Percentiles rank a stretch among this genome's conserved stretches.
Conservation (phyloP, 1,140 invertebrate species). For the Lepidurus couesii region DNA sequence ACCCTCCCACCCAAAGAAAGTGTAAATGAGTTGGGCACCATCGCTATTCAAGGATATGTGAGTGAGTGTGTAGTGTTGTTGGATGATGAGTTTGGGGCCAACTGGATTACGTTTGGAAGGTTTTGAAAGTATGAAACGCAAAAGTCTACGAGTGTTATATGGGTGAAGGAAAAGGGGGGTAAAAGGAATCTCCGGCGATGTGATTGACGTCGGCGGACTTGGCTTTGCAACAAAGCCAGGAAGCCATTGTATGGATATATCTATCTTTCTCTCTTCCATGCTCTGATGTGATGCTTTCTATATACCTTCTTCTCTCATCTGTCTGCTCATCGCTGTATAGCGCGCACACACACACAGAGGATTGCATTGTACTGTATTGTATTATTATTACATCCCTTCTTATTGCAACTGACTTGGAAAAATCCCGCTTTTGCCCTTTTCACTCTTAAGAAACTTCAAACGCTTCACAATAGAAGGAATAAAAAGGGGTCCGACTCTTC, state of each 20-base stretch:
- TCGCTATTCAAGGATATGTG: conserved; percentile 15
- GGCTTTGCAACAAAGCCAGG: background rate
- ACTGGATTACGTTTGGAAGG: background rate
- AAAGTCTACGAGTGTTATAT: background rate
- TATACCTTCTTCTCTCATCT: conserved; percentile 26
- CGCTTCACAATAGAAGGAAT: background rate
- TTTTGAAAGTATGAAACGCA: background rate
- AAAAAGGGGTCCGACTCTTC: background rate
- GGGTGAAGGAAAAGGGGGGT: background rate
- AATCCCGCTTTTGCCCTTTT: background rate
- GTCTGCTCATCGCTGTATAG: conserved; percentile 32
- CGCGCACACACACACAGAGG: conserved; percentile 31
- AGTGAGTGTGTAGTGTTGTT: background rate
- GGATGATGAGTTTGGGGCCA: background rate
- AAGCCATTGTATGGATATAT: conserved; percentile 38
- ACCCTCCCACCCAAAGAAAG: background rate
- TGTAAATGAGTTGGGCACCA: conserved; percentile 21
- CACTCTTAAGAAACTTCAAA: background rate
- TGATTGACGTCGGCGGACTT: conserved; percentile 20
- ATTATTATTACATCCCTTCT: conserved; percentile 15
- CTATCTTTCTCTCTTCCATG: conserved; percentile 33
- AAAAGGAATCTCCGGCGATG: background rate
- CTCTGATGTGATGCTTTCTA: conserved; percentile 1
- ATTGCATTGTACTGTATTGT: background rate
- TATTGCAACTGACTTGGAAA: conserved; percentile 4